Evolutionary conservation across 1,140 invertebrate genomes (phyloP).

Genomic region (Pantala flavescens): DNA sequence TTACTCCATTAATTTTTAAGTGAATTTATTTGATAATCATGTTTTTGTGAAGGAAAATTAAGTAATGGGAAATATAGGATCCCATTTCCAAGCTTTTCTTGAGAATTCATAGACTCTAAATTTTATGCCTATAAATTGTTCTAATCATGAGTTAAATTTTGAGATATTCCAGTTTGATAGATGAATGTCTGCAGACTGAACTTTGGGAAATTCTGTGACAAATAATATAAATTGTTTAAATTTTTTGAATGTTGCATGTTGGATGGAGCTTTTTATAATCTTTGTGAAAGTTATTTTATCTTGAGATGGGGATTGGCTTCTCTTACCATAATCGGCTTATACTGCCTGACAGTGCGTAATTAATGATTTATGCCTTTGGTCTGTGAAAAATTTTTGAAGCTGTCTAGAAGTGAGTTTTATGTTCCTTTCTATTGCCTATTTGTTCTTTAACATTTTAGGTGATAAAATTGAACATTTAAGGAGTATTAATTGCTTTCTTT

Average conservation of each 20-base stretch:
- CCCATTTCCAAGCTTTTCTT: not conserved
- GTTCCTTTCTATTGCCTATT: not conserved
- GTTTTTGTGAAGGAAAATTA: no score
- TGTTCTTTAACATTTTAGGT: not conserved
- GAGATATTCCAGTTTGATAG: no score
- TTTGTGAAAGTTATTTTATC: not conserved
- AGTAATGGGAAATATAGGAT: no score
- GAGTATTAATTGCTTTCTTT: not conserved
- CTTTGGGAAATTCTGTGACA: no score
- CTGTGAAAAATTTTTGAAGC: slow-evolving; percentile 5
- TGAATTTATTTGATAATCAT: no score
- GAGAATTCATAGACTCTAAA: no score
- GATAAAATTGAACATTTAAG: not conserved
- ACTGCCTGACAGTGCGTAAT: not conserved
- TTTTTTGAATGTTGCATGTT: not conserved
- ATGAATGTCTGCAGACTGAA: no score
- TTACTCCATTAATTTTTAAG: no score
- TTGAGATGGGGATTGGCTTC: slow-evolving; percentile 4
- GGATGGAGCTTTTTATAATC: not conserved
- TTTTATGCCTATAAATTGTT: no score
- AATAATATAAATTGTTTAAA: not conserved
- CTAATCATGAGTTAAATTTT: no score
- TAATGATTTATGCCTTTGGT: not conserved
- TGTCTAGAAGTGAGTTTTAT: not conserved
- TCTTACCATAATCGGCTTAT: not conserved